Conservation (phyloP, 2,113 vertebrate genomes). For the Amblyornis subalaris region DNA sequence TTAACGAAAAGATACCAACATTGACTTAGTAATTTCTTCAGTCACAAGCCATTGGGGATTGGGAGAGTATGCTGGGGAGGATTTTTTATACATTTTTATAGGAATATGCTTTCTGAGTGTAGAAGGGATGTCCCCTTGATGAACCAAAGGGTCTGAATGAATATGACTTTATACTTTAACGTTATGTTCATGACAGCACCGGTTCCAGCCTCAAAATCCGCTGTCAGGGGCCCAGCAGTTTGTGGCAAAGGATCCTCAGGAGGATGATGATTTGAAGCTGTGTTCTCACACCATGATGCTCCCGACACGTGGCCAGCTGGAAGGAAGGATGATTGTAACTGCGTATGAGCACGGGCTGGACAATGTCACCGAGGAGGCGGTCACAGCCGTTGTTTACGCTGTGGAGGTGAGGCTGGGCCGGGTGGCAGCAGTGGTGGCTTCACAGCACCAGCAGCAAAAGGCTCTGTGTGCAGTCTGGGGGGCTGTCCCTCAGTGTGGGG, state of each 20-base stretch:
- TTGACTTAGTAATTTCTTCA: neutral
- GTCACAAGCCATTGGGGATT: neutral
- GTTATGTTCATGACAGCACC: slow-evolving; percentile 75
- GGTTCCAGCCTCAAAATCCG: slow-evolving; percentile 95
- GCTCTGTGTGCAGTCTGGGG: neutral
- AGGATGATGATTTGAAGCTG: slow-evolving; percentile 91
- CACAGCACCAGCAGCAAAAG: neutral
- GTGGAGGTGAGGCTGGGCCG: slow-evolving; percentile 81
- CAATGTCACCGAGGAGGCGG: slow-evolving; percentile 89
- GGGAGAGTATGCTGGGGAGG: neutral
- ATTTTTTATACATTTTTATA: neutral
- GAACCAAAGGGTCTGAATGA: neutral
- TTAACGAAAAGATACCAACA: neutral
- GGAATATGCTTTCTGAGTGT: neutral
- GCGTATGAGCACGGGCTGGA: slow-evolving; percentile 94
- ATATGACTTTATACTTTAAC: neutral
- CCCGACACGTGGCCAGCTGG: slow-evolving; percentile 89
- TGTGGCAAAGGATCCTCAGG: slow-evolving; percentile 85
- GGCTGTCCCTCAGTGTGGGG: neutral
- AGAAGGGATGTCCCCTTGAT: neutral
- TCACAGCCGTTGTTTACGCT: slow-evolving; percentile 82
- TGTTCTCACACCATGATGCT: slow-evolving; percentile 93
- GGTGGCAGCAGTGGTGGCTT: neutral
- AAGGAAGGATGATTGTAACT: slow-evolving; percentile 94
- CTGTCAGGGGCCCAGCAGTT: slow-evolving; percentile 89